Conservation (phyloP, 2,113 vertebrate genomes). For the Spheniscus mendiculus region DNA sequence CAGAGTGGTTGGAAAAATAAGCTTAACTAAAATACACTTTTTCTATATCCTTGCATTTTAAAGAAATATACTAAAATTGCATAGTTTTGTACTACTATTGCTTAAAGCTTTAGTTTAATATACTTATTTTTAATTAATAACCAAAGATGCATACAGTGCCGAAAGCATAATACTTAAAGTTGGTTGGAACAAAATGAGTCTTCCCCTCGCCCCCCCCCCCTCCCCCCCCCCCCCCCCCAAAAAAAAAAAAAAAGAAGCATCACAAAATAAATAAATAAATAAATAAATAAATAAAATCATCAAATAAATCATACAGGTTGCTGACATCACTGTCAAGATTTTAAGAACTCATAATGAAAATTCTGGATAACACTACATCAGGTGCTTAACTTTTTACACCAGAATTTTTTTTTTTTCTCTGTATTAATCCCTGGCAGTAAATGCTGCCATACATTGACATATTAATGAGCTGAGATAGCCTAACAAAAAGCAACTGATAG, state of each 20-base stretch:
- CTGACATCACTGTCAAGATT: neutral
- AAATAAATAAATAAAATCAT: neutral
- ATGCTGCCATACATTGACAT: neutral
- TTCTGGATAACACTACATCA: neutral
- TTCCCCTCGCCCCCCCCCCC: no score
- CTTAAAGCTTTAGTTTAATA: neutral
- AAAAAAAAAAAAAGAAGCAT: fast-evolving
- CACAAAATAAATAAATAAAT: neutral
- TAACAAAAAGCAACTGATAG: neutral
- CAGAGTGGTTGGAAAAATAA: neutral
- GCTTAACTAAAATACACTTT: neutral
- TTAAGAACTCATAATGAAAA: neutral
- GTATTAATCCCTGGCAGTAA: neutral
- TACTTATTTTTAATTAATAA: neutral
- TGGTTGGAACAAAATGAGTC: neutral
- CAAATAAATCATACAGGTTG: neutral
- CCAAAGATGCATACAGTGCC: neutral
- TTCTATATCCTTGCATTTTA: neutral
- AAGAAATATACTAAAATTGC: neutral
- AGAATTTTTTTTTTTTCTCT: neutral
- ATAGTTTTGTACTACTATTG: neutral
- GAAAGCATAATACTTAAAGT: neutral
- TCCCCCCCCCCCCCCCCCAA: no score
- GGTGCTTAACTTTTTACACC: neutral
- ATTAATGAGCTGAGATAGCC: neutral